A percentile compares a stretch with the other conserved stretches of the same genome.
Conservation (phyloP, 2,113 vertebrate species). For the Cyanoderma ruficeps region DNA sequence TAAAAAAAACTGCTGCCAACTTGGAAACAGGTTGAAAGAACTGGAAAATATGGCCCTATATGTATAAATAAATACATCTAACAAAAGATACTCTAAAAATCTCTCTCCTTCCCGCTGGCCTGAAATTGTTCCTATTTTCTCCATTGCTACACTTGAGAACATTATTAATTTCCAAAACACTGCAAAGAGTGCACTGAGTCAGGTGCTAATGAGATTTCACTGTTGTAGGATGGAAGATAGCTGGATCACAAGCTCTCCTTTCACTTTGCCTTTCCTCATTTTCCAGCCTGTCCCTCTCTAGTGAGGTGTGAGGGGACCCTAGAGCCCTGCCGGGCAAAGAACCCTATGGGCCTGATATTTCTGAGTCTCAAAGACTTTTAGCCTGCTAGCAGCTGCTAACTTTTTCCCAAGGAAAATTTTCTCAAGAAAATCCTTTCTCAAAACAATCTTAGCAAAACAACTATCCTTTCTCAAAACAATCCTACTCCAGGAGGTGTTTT, state of each 20-base stretch:
- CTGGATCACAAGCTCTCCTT: not conserved
- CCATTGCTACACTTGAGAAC: not conserved
- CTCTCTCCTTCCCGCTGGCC: not conserved
- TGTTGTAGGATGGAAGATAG: not conserved
- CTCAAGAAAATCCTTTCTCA: no score
- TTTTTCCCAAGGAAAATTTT: no score
- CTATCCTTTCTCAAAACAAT: no score
- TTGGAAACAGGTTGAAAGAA: not conserved
- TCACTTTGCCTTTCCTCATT: not conserved
- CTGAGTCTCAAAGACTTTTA: no score
- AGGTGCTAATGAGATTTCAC: not conserved
- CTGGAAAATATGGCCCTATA: not conserved
- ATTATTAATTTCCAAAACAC: not conserved
- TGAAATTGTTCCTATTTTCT: not conserved
- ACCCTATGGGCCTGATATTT: not conserved
- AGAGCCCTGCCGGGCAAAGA: not conserved
- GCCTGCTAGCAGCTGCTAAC: no score
- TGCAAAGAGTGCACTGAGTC: not conserved
- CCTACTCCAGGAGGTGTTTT: no score
- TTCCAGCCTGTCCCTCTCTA: not conserved
- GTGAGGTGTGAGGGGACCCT: not conserved
- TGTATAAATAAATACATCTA: not conserved
- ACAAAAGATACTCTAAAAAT: not conserved
- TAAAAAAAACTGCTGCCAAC: not conserved
- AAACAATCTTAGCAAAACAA: no score